A percentile compares a stretch with the other conserved stretches of the same genome.
Evolutionary conservation across 2,113 vertebrate species (phyloP).

Genomic region (Nothocercus nigrocapillus): DNA sequence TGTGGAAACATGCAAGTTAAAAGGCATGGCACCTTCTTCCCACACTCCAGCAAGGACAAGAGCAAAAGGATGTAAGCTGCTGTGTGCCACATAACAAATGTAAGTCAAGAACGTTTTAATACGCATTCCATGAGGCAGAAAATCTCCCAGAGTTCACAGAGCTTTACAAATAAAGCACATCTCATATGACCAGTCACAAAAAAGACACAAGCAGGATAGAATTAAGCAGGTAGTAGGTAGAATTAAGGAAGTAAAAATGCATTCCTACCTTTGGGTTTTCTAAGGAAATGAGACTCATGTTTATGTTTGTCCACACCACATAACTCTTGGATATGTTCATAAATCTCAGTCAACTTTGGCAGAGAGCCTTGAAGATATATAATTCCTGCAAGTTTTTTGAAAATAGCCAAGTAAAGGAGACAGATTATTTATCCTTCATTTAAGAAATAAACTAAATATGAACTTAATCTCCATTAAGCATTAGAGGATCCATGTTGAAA

Average conservation of each 20-base stretch:
- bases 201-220: neutral
- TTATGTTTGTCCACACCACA: neutral
- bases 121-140: neutral
- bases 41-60: neutral
- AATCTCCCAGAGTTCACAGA: neutral
- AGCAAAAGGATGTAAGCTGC: neutral
- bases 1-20: neutral
- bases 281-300: neutral
- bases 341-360: neutral
- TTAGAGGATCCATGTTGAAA: neutral
- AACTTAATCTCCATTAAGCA: slow-evolving; percentile 19
- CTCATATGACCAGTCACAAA: neutral
- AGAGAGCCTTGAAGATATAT: neutral
- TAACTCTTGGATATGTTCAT: neutral
- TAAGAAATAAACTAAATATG: neutral
- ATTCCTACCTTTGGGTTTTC: neutral
- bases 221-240: neutral
- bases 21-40: neutral
- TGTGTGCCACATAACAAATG: neutral
- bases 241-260: neutral
- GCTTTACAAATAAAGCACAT: neutral
- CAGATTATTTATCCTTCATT: neutral
- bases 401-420: neutral
- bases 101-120: neutral
- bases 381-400: neutral